Percentiles rank a stretch among this genome's conserved stretches.
Conservation (phyloP, 2,888 invertebrate species). For the Hylaea fasciaria region DNA sequence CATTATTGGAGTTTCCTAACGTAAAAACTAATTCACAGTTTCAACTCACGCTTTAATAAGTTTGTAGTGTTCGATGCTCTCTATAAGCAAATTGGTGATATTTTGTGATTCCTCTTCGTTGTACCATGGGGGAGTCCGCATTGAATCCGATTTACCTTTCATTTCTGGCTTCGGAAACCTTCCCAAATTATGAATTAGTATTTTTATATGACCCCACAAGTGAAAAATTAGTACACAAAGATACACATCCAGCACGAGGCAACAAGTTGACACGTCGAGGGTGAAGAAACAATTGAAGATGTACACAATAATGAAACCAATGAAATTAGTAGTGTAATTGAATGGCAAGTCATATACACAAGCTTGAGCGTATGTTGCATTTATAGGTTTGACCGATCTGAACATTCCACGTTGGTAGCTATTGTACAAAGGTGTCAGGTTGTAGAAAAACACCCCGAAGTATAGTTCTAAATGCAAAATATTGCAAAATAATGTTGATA, state of each 20-base stretch:
- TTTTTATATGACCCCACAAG: constrained; percentile 17
- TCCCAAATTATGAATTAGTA: constrained; percentile 6
- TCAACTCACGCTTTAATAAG: constrained; percentile 10
- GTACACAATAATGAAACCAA: background rate
- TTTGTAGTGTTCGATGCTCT: constrained; percentile 14
- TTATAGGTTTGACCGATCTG: constrained; percentile 1
- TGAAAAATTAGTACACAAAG: constrained; percentile 3
- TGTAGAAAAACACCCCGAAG: background rate
- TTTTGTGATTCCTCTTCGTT: constrained; percentile 8
- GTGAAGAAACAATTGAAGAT: background rate
- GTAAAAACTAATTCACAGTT: too few relatives aligned
- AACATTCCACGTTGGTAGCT: constrained; percentile 16
- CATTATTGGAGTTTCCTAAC: too few relatives aligned
- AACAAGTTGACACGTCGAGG: background rate
- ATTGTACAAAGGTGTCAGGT: constrained; percentile 5
- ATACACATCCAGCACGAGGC: constrained; percentile 1
- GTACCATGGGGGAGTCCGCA: background rate
- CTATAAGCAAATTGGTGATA: background rate
- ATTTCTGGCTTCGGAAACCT: constrained; percentile 12
- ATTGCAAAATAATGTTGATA: background rate
- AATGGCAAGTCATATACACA: constrained; percentile 10
- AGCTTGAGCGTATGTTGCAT: constrained; percentile 6
- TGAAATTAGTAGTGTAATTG: constrained; percentile 6
- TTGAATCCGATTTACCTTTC: background rate
- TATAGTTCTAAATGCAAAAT: background rate